A percentile compares a stretch with the other conserved stretches of the same genome.
Evolutionary conservation across 2,888 invertebrate genomes (phyloP).

Genomic region (Halictus quadricinctus): DNA sequence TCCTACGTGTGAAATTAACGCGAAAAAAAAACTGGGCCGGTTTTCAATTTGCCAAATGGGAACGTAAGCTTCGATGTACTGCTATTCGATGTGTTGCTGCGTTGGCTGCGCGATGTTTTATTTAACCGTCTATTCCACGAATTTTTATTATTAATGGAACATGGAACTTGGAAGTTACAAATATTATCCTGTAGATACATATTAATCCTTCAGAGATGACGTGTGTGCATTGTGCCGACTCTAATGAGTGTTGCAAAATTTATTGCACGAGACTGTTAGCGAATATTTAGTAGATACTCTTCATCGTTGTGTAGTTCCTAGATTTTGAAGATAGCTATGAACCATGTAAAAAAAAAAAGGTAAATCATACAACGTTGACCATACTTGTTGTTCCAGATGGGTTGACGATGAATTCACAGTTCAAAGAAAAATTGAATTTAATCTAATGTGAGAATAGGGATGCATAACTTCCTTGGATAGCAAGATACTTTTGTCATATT

Average conservation of each 20-base stretch:
- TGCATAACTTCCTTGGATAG: no score
- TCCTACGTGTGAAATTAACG: not conserved
- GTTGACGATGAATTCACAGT: not conserved
- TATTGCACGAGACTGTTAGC: not conserved
- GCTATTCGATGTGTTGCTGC: not conserved
- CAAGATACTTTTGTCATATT: not conserved
- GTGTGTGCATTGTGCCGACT: not conserved
- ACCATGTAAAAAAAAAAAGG: no score
- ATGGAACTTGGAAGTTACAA: not conserved
- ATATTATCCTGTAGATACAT: not conserved
- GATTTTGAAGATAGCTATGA: not conserved
- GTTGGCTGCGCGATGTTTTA: not conserved
- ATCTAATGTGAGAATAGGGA: not conserved
- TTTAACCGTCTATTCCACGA: not conserved
- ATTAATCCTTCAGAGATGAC: not conserved
- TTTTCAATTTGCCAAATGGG: slow-evolving; percentile 14
- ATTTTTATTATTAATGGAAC: not conserved
- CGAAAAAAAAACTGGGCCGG: not conserved
- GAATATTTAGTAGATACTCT: not conserved
- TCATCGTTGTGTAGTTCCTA: not conserved
- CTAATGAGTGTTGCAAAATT: not conserved
- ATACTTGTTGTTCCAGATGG: not conserved
- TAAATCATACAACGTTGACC: not conserved
- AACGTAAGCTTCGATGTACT: not conserved
- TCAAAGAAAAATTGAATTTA: not conserved